phyloP scores from a whole-genome alignment of 2,113 vertebrate genomes.

The Trematocara marginatum region DNA sequence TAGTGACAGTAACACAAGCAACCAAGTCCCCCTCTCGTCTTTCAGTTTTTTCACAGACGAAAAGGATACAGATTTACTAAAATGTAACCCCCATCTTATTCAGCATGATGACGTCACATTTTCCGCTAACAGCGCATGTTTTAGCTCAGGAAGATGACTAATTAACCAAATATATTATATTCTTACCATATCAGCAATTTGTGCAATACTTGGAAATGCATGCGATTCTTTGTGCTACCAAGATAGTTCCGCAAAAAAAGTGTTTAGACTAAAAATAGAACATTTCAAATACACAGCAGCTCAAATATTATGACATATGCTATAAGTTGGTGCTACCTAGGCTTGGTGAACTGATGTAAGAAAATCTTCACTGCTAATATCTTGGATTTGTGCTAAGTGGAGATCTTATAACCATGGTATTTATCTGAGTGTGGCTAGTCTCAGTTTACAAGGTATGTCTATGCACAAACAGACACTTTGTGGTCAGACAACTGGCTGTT shows the following conservation, averaged over 20 bases:
- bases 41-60: neutral
- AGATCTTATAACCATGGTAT: neutral
- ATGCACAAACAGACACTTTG: conserved; percentile 44
- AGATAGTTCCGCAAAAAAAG: neutral
- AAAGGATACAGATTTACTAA: neutral
- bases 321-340: neutral
- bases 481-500: conserved; percentile 46
- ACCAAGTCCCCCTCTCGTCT: neutral
- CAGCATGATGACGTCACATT: neutral
- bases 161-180: conserved; percentile 24
- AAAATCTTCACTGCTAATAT: neutral
- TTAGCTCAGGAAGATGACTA: conserved; percentile 26
- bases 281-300: neutral
- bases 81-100: neutral
- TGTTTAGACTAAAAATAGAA: neutral
- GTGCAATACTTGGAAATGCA: neutral
- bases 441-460: conserved; percentile 43
- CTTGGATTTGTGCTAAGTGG: neutral
- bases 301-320: neutral
- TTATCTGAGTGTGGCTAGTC: conserved; percentile 22
- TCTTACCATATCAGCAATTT: conserved; percentile 40
- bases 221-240: neutral
- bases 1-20: neutral
- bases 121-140: conserved; percentile 47
- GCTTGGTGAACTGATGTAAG: neutral